Evolutionary conservation across 2,113 vertebrate species (phyloP).

Genomic region (Apodemus sylvaticus): DNA sequence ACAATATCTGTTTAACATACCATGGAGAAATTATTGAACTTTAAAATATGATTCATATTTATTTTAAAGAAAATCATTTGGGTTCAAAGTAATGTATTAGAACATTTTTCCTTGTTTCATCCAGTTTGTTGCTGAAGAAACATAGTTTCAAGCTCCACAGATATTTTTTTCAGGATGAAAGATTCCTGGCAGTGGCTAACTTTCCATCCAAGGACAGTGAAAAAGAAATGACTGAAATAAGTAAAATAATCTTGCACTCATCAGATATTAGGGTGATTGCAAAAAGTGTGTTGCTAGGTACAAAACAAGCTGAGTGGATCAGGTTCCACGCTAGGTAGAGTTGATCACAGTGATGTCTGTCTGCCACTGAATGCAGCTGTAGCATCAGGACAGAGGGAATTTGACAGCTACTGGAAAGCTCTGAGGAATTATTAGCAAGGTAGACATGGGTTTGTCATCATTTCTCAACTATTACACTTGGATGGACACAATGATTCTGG

Average conservation of each 20-base stretch:
- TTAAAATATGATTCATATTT: neutral
- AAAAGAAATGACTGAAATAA: neutral
- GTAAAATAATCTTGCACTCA: neutral
- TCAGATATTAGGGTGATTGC: neutral
- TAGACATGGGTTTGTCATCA: neutral
- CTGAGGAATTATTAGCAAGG: neutral
- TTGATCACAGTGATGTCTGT: neutral
- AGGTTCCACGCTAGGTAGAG: neutral
- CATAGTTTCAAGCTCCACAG: neutral
- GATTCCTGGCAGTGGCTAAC: neutral
- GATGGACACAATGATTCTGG: neutral
- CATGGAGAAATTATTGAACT: neutral
- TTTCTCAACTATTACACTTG: neutral
- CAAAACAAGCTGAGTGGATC: neutral
- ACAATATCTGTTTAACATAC: neutral
- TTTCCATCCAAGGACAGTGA: neutral
- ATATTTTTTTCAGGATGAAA: neutral
- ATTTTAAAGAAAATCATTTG: conserved; percentile 38
- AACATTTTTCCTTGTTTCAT: neutral
- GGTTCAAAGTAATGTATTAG: neutral
- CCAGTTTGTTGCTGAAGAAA: neutral
- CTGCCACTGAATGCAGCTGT: neutral
- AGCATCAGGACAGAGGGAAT: neutral
- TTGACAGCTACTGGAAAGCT: neutral
- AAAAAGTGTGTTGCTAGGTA: neutral